Conservation (phyloP, 2,888 invertebrate species). For the Electrophaes corylata region DNA sequence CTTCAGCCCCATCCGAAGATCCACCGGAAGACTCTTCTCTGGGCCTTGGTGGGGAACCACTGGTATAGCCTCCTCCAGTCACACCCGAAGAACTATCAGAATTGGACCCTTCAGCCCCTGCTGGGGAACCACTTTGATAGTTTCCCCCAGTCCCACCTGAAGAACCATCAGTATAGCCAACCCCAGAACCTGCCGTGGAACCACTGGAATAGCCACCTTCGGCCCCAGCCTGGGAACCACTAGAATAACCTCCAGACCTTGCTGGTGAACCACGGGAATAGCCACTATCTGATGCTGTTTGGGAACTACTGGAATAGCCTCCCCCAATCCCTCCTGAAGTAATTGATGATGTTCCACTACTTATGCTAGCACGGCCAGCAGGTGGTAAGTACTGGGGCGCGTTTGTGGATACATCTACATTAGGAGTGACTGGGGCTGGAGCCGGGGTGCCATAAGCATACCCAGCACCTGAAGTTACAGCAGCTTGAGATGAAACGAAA, state of each 20-base stretch:
- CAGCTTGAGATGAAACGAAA: slow-evolving; percentile 16
- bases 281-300: slow-evolving; percentile 1
- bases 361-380: slow-evolving; percentile 27
- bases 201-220: slow-evolving; percentile 7
- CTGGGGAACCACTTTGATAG: slow-evolving; percentile 1
- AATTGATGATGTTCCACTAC: slow-evolving; percentile 10
- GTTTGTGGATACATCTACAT: slow-evolving; percentile 56
- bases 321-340: slow-evolving; percentile 1
- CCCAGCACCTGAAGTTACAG: slow-evolving; percentile 29
- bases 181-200: slow-evolving; percentile 6
- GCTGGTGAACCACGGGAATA: slow-evolving; percentile 9
- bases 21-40: neutral
- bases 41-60: neutral
- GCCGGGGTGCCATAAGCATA: slow-evolving; percentile 34
- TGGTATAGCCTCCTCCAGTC: neutral
- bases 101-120: neutral
- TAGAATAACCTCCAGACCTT: neutral
- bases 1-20: neutral
- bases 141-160: neutral
- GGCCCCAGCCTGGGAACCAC: slow-evolving; percentile 2
- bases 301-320: slow-evolving; percentile 8
- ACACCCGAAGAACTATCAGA: neutral
- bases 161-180: slow-evolving; percentile 3
- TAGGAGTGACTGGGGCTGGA: slow-evolving; percentile 23
- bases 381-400: slow-evolving; percentile 73